phyloP scores from a whole-genome alignment of 2,797 vertebrate genomes.

The Sebastolobus alascanus region DNA sequence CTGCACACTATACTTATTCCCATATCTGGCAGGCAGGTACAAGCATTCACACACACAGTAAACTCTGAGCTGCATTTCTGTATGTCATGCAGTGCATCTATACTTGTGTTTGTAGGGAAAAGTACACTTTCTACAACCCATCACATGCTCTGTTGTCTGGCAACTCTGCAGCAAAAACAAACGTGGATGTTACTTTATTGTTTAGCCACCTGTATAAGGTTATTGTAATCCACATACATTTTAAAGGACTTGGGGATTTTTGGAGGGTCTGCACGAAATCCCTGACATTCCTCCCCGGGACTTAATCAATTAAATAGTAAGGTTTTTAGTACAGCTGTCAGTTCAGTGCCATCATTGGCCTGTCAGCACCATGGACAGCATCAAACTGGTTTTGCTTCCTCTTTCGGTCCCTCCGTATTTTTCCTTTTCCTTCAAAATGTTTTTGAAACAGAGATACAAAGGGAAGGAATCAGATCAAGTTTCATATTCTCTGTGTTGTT shows the following conservation, averaged over 20 bases:
- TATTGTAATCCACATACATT: conserved; percentile 5
- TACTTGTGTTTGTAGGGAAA: conserved; percentile 5
- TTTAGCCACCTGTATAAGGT: conserved; percentile 9
- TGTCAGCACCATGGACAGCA: conserved; percentile 55
- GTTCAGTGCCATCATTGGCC: conserved; percentile 15
- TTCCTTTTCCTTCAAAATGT: conserved; percentile 46
- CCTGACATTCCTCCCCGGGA: background rate
- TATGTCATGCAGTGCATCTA: conserved; percentile 16
- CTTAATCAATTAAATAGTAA: conserved; percentile 34
- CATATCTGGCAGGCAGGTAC: conserved; percentile 35
- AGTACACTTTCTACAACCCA: conserved; percentile 24
- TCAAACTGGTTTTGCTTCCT: conserved; percentile 37
- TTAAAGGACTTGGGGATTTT: conserved; percentile 9
- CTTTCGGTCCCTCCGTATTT: conserved; percentile 18
- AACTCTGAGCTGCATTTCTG: conserved; percentile 36
- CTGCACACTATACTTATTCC: conserved; percentile 34
- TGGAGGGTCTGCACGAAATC: background rate
- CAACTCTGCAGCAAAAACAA: conserved; percentile 3
- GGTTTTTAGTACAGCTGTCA: conserved; percentile 21
- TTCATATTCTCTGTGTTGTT: conserved; percentile 61
- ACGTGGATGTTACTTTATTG: conserved; percentile 10
- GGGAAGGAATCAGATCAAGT: conserved; percentile 54
- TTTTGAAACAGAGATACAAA: conserved; percentile 34
- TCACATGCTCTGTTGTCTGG: conserved; percentile 20
- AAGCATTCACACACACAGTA: conserved; percentile 34